These are phyloP conservation scores for Notothenia rossii DNA, from an alignment of 2,113 vertebrate species.

Conservation along the genomic window DNA sequence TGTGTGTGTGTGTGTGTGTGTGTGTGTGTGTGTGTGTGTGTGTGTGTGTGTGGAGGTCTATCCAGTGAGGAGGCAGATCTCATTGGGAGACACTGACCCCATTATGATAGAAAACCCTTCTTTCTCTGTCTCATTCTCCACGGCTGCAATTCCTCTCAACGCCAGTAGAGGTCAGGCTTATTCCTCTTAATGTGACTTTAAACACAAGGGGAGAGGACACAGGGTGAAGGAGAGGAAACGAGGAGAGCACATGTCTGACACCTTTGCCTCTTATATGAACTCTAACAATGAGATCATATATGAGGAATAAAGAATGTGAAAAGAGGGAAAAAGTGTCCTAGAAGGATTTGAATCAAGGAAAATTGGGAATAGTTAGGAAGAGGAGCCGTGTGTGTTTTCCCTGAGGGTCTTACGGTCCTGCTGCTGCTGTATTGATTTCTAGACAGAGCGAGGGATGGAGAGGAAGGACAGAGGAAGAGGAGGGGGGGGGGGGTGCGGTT, in stretches of 20 bases:
- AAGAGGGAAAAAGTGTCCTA: not conserved
- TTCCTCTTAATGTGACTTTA: conserved; percentile 39
- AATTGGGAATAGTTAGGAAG: not conserved
- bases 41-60: conserved; percentile 51
- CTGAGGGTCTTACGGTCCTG: conserved; percentile 70
- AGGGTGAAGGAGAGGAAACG: not conserved
- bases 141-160: conserved; percentile 67
- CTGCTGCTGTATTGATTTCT: conserved; percentile 81
- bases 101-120: conserved; percentile 76
- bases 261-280: conserved; percentile 28
- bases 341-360: conserved; percentile 7
- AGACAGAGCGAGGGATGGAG: conserved; percentile 60
- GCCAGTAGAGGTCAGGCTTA: conserved; percentile 89
- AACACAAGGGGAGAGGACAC: not conserved
- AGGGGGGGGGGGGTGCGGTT: conserved; percentile 58
- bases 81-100: conserved; percentile 79
- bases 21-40: no score
- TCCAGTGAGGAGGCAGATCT: conserved; percentile 48
- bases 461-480: conserved; percentile 57
- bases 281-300: conserved; percentile 16
- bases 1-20: no score
- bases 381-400: conserved; percentile 55
- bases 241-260: not conserved
- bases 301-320: conserved; percentile 3
- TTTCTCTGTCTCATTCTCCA: conserved; percentile 16